Conservation (phyloP, 2,797 vertebrate species). For the Amblyraja radiata region DNA sequence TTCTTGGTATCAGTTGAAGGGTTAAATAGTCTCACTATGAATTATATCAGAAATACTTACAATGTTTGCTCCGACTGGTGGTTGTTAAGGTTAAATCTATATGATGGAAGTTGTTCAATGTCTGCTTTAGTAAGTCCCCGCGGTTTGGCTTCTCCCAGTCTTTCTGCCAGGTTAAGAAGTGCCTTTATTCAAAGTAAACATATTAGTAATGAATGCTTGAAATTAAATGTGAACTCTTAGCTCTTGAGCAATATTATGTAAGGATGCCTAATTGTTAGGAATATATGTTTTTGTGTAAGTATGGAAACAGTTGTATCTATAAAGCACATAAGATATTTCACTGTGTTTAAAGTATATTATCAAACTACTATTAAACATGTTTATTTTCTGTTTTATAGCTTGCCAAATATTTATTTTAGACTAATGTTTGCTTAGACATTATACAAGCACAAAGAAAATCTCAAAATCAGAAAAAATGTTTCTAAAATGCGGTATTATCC, state of each 20-base stretch:
- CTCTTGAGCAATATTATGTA: background rate
- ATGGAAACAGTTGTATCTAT: background rate
- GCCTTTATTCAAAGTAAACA: conserved; percentile 58
- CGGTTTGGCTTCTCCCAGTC: conserved; percentile 91
- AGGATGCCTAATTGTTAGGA: background rate
- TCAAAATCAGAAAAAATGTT: too few species aligned
- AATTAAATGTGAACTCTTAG: background rate
- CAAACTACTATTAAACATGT: background rate
- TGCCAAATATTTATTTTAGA: background rate
- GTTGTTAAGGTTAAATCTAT: conserved; percentile 94
- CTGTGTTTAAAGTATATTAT: background rate
- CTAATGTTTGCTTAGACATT: too few species aligned
- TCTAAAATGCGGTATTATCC: too few species aligned
- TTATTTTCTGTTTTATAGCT: background rate
- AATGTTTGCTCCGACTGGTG: conserved; percentile 96
- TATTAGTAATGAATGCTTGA: background rate
- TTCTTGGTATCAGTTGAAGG: background rate
- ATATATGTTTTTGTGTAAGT: background rate
- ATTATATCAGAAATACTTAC: conserved; percentile 59
- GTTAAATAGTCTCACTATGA: background rate
- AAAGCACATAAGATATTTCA: background rate
- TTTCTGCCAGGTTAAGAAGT: conserved; percentile 87
- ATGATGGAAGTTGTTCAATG: conserved; percentile 94
- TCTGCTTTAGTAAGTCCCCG: conserved; percentile 89
- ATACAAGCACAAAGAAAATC: too few species aligned